Evolutionary conservation across 2,113 vertebrate genomes (phyloP), one percentile per base, ranked within the genome.

Genomic region (Oryctolagus cuniculus): DNA sequence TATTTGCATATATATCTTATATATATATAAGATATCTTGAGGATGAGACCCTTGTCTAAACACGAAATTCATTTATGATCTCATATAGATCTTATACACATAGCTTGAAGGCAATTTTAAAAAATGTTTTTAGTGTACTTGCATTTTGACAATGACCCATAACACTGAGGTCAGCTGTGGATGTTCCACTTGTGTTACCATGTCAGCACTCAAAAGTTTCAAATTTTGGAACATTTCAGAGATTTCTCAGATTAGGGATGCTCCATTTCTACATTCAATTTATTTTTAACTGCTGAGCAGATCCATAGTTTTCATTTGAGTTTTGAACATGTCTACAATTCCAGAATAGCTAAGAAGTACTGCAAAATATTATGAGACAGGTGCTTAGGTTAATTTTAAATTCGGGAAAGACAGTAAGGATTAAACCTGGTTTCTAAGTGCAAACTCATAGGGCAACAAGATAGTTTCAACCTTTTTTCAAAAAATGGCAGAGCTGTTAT

Each of bases 351-450:
- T 75, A 69, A 53, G 51, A 80, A 79, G n/a, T 51, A 85, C 10
- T 36, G 31, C 6, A 77, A 79, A 80, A 83, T 27, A 29, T 73
- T 89, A 64, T 3, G 2, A 25, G 31, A 21, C 19, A 79, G 44
- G 44, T 34, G 8, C 75, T 91, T 27, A 38, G 88, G 78, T 27
- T 36, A 92, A 31, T 86, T 29, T 79, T 31, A 85, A 77, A 81
- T 31, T 17, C 11, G n/a, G 81, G 29, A 19, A 72, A 44, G 9
- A 51, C 64, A 87, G 44, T 25, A 73, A 83, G 49, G 31, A 74
- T 36, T 77, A 55, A 70, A 53, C 49, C 27, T 93, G 81, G 73
- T 44, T 90, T 86, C 36, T 80, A 80, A 80, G 83, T 64, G 51
- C 75, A 72, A 90, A 82, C 17, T 25, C 69, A 66, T 34, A 53